Percentiles rank a stretch among this genome's conserved stretches.
Evolutionary conservation across 1,140 invertebrate species (phyloP).

Genomic region (Acromyrmex heyeri): DNA sequence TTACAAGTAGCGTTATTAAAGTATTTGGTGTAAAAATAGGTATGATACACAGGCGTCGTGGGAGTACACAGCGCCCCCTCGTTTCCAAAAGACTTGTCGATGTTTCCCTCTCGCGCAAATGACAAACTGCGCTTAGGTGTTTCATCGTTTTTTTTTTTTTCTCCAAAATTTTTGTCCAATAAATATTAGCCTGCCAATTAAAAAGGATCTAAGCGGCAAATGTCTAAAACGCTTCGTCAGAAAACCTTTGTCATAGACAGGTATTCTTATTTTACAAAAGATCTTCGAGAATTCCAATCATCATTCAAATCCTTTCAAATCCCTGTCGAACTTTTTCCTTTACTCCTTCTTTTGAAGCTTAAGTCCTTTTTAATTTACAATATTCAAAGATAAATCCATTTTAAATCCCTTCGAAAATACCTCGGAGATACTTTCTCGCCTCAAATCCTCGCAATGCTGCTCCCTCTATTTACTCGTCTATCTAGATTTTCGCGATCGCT

Average conservation of each 20-base stretch:
- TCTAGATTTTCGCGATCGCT: conserved; percentile 1
- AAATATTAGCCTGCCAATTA: neutral
- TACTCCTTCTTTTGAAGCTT: neutral
- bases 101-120: conserved; percentile 39
- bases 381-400: neutral
- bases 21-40: conserved; percentile 85
- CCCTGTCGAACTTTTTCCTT: no score
- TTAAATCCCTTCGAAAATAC: neutral
- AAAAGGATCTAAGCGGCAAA: conserved; percentile 19
- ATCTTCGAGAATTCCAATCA: neutral
- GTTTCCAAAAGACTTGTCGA: conserved; percentile 52
- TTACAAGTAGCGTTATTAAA: conserved; percentile 80
- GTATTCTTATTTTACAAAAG: neutral
- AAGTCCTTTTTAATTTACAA: conserved; percentile 49
- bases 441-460: neutral
- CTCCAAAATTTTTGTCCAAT: conserved; percentile 8
- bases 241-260: neutral
- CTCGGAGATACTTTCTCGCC: neutral
- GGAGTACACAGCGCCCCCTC: conserved; percentile 22
- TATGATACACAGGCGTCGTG: conserved; percentile 78
- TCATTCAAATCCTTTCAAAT: neutral
- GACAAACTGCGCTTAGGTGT: conserved; percentile 30
- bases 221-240: neutral
- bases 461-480: neutral
- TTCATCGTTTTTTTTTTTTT: neutral